A percentile compares a stretch with the other conserved stretches of the same genome.
phyloP scores from a whole-genome alignment of 2,797 vertebrate genomes.

The Acanthornis magna region DNA sequence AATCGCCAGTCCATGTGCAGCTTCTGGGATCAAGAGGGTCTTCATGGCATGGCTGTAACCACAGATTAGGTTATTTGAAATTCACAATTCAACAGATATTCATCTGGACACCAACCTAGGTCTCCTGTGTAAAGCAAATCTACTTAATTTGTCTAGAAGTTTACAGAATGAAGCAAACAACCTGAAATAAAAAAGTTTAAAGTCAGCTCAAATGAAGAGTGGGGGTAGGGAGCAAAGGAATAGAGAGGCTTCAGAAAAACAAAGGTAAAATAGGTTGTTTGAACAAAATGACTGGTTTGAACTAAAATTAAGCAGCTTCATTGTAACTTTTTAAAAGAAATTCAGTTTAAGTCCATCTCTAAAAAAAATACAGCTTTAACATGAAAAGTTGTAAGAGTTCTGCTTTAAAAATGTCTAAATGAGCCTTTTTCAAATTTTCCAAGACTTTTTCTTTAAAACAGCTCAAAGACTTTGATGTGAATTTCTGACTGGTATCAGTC shows the following conservation, averaged over 20 bases:
- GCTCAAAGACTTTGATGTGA: background rate
- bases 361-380: background rate
- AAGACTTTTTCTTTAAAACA: background rate
- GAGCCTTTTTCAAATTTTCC: background rate
- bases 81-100: background rate
- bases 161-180: background rate
- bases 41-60: background rate
- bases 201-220: background rate
- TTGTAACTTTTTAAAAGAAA: background rate
- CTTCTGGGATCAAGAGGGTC: background rate
- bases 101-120: background rate
- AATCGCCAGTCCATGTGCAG: background rate
- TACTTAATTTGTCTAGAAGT: background rate
- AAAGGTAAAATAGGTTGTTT: background rate
- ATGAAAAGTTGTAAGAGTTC: background rate
- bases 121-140: background rate
- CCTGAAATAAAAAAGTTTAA: background rate
- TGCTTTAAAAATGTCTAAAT: background rate
- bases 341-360: background rate
- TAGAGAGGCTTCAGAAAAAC: background rate
- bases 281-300: background rate
- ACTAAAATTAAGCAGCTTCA: background rate
- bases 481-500: background rate
- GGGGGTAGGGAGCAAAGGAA: background rate
- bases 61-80: background rate